Evolutionary conservation across 1,140 invertebrate species (phyloP).

Genomic region (Euborellia annulipes): DNA sequence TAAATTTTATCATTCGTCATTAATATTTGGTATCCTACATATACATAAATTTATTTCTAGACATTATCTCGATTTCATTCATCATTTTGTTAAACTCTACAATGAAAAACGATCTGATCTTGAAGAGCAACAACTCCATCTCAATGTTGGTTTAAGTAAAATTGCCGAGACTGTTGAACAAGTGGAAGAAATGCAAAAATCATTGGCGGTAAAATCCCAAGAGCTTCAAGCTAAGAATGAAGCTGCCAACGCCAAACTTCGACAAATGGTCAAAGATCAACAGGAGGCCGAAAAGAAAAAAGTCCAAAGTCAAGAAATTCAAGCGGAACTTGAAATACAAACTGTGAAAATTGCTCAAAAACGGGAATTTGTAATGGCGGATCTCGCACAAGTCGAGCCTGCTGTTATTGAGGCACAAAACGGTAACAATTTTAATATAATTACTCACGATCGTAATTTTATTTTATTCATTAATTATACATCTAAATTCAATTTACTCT

Average conservation of each 20-base stretch:
- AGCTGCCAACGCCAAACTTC: slow-evolving; percentile 93
- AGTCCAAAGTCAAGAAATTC: slow-evolving; percentile 94
- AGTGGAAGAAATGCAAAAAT: slow-evolving; percentile 99
- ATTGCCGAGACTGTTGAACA: slow-evolving; percentile 99
- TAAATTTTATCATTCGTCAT: too few species aligned
- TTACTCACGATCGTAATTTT: too few species aligned
- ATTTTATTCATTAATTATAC: too few species aligned
- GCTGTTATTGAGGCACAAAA: slow-evolving; percentile 96
- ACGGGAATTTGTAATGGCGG: slow-evolving; percentile 80
- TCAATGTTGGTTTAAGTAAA: slow-evolving; percentile 96
- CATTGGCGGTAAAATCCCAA: slow-evolving; percentile 86
- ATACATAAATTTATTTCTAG: slow-evolving; percentile 23
- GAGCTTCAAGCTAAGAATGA: slow-evolving; percentile 98
- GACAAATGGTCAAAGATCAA: slow-evolving; percentile 99
- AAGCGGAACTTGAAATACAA: slow-evolving; percentile 75
- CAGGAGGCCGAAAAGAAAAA: slow-evolving; percentile 99
- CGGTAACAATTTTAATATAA: too few species aligned
- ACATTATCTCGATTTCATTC: slow-evolving; percentile 99
- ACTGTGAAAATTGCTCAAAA: slow-evolving; percentile 66
- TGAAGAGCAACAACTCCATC: slow-evolving; percentile 96
- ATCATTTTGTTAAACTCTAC: slow-evolving; percentile 97
- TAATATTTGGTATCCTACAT: too few species aligned
- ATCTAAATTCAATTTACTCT: too few species aligned
- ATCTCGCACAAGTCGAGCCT: slow-evolving; percentile 91
- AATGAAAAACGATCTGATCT: slow-evolving; percentile 95